Conservation (phyloP, 2,888 invertebrate species). For the Odontothrips loti region DNA sequence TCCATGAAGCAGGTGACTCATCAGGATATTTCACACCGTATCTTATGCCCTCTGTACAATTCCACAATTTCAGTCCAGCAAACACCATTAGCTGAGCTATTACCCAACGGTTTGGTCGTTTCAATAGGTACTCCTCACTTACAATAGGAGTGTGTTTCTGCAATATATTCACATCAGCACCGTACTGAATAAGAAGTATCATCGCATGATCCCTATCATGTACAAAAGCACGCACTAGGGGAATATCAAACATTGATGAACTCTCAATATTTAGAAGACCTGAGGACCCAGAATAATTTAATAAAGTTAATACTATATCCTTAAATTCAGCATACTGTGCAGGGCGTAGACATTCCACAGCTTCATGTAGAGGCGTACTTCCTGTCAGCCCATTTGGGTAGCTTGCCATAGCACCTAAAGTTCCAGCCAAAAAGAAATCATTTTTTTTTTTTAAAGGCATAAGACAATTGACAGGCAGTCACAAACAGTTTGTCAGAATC, state of each 20-base stretch:
- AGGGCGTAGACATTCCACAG: conserved; percentile 55
- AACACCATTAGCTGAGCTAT: conserved; percentile 47
- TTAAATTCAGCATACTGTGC: conserved; percentile 49
- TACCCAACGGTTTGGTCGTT: conserved; percentile 7
- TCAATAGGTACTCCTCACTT: neutral
- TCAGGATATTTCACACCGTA: conserved; percentile 41
- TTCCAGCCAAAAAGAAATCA: conserved; percentile 33
- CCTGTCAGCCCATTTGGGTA: conserved; percentile 53
- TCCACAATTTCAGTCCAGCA: conserved; percentile 44
- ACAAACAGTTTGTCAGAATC: neutral
- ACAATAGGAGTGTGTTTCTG: conserved; percentile 55
- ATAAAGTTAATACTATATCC: conserved; percentile 51
- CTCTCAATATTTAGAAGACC: conserved; percentile 34
- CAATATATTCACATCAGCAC: conserved; percentile 59
- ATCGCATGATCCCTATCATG: conserved; percentile 51
- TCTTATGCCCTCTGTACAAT: neutral
- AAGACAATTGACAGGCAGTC: neutral
- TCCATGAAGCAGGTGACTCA: conserved; percentile 47
- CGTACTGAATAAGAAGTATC: conserved; percentile 56
- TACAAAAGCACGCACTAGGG: conserved; percentile 49
- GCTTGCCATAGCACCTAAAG: conserved; percentile 56
- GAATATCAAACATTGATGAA: conserved; percentile 46
- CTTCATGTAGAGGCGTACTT: conserved; percentile 58
- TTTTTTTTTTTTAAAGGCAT: neutral
- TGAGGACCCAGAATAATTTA: conserved; percentile 50